Evolutionary conservation across 2,888 invertebrate genomes (phyloP).

Genomic region (Anthophora plumipes): DNA sequence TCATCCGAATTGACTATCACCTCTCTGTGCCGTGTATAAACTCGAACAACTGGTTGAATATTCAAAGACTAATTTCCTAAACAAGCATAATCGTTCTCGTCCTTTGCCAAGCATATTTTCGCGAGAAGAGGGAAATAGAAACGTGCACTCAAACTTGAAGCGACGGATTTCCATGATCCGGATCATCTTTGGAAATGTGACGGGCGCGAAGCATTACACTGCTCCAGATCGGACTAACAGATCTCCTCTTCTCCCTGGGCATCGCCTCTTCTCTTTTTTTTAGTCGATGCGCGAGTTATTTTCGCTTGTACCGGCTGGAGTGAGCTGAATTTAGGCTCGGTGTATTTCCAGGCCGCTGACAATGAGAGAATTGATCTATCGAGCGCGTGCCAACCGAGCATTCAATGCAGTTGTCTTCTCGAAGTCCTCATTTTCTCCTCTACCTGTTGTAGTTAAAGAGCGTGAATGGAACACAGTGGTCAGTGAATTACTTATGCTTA

Average conservation of each 20-base stretch:
- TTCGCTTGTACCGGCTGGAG: constrained; percentile 3
- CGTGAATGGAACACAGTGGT: neutral
- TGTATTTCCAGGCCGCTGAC: constrained; percentile 25
- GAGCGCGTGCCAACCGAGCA: constrained; percentile 39
- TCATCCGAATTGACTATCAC: too few species aligned
- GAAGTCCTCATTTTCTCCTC: neutral
- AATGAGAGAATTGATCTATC: constrained; percentile 59
- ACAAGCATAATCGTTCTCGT: neutral
- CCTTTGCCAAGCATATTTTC: neutral
- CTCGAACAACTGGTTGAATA: too few species aligned
- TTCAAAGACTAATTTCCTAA: neutral
- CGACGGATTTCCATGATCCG: constrained; percentile 54
- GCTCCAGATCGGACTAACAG: constrained; percentile 40
- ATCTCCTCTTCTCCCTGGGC: constrained; percentile 1
- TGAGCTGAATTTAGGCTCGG: constrained; percentile 26
- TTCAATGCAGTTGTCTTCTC: constrained; percentile 31
- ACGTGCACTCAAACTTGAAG: constrained; percentile 50
- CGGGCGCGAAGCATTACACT: constrained; percentile 46
- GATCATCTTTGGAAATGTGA: constrained; percentile 58
- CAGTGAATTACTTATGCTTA: neutral
- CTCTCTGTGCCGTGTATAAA: too few species aligned
- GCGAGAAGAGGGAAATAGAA: neutral
- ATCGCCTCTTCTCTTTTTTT: constrained; percentile 4
- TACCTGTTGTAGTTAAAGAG: neutral
- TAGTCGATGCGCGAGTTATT: constrained; percentile 28